These are phyloP conservation scores for Malthinus seriepunctatus DNA, from an alignment of 2,888 invertebrate genomes.

Conservation along the genomic window DNA sequence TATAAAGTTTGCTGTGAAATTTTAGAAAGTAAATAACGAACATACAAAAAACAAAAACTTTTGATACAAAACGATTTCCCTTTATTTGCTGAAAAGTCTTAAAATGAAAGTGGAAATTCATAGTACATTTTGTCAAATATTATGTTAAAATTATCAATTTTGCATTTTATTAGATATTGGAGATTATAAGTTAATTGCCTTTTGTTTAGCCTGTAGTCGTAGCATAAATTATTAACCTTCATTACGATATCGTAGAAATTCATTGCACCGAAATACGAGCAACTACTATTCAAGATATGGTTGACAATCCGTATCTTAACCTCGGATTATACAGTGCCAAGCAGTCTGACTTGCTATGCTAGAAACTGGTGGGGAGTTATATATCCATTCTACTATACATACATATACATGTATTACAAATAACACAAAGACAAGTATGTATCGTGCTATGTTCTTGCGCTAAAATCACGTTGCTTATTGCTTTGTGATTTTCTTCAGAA, in stretches of 20 bases:
- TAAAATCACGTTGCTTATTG: constrained; percentile 19
- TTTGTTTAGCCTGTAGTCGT: too few species aligned
- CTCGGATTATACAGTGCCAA: constrained; percentile 34
- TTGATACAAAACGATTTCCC: too few species aligned
- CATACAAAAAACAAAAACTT: too few species aligned
- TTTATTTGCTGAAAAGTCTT: too few species aligned
- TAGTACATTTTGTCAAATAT: too few species aligned
- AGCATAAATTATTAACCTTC: too few species aligned
- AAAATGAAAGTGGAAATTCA: too few species aligned
- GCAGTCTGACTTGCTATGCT: constrained; percentile 36
- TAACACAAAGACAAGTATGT: constrained; percentile 27
- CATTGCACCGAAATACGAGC: background rate
- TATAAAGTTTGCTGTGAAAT: too few species aligned
- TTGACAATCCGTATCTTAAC: constrained; percentile 16
- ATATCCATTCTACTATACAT: constrained; percentile 30
- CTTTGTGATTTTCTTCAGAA: constrained; percentile 24
- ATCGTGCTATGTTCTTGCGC: constrained; percentile 31
- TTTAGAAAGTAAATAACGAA: too few species aligned
- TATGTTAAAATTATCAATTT: too few species aligned
- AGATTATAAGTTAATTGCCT: too few species aligned
- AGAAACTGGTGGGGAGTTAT: constrained; percentile 24
- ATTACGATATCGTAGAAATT: background rate
- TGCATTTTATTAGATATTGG: too few species aligned
- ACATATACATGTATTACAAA: constrained; percentile 31
- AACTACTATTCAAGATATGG: constrained; percentile 6